phyloP scores from a whole-genome alignment of 2,797 vertebrate genomes.

The Octomys mimax region DNA sequence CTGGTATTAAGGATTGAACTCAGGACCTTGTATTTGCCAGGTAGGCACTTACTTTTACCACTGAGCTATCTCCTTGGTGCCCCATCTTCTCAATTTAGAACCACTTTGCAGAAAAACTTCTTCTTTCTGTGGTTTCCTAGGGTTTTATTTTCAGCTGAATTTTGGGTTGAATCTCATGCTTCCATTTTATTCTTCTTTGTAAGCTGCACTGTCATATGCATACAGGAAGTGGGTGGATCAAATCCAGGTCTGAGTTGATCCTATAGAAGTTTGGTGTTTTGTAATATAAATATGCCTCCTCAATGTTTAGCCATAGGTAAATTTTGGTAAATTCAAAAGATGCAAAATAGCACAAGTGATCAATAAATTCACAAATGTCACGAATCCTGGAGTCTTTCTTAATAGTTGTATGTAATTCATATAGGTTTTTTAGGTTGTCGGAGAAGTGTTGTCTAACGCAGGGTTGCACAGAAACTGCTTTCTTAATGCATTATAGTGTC shows the following conservation, averaged over 20 bases:
- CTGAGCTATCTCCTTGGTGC: too few relatives aligned
- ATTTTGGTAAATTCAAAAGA: constrained; percentile 87
- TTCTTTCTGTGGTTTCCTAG: constrained; percentile 56
- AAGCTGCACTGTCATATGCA: constrained; percentile 77
- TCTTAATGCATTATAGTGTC: not conserved
- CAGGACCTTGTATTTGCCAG: too few relatives aligned
- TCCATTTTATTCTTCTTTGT: constrained; percentile 68
- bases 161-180: constrained; percentile 72
- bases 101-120: constrained; percentile 37
- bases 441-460: constrained; percentile 20
- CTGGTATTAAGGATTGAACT: too few relatives aligned
- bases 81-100: not conserved
- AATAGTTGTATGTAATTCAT: not conserved
- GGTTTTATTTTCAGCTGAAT: constrained; percentile 69
- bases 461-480: constrained; percentile 21
- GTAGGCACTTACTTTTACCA: too few relatives aligned
- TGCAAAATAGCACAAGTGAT: constrained; percentile 85
- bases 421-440: constrained; percentile 4
- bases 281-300: constrained; percentile 81
- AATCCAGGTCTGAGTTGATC: constrained; percentile 73
- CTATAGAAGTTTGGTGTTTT: constrained; percentile 84
- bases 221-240: constrained; percentile 72
- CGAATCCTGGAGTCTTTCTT: not conserved
- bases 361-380: constrained; percentile 2
- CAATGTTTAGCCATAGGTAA: constrained; percentile 84